Conservation (phyloP, 2,797 vertebrate genomes). For the Vipera ursinii region DNA sequence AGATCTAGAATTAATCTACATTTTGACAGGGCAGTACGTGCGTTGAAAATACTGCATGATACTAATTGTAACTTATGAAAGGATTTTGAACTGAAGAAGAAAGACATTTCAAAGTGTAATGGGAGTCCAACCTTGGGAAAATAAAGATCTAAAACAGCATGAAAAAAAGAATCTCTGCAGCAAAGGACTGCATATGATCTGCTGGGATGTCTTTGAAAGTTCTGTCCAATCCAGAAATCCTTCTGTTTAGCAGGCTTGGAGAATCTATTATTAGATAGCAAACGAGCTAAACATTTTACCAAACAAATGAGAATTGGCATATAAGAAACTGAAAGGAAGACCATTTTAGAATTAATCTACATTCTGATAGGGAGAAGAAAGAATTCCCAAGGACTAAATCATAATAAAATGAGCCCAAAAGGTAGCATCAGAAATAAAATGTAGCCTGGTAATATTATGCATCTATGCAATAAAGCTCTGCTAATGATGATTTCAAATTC, state of each 20-base stretch:
- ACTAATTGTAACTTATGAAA: neutral
- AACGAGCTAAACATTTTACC: too few relatives aligned
- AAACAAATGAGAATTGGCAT: neutral
- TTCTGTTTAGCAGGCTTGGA: neutral
- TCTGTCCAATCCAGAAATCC: neutral
- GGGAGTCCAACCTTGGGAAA: neutral
- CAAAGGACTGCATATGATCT: neutral
- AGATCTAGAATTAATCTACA: slow-evolving; percentile 8
- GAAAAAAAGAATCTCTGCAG: neutral
- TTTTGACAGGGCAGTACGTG: neutral
- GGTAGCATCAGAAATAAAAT: too few relatives aligned
- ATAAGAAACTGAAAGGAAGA: too few relatives aligned
- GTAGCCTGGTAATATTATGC: too few relatives aligned
- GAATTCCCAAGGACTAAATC: too few relatives aligned
- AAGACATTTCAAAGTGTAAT: neutral
- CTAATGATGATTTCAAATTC: too few relatives aligned
- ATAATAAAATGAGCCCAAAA: too few relatives aligned
- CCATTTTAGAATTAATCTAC: too few relatives aligned
- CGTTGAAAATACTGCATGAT: neutral
- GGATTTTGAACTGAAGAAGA: neutral
- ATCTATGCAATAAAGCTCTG: too few relatives aligned
- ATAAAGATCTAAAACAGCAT: neutral
- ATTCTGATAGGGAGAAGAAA: too few relatives aligned
- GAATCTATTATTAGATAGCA: too few relatives aligned
- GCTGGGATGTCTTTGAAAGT: neutral